A percentile compares a stretch with the other conserved stretches of the same genome.
These are phyloP conservation scores for Cybosia mesomella DNA, from an alignment of 2,888 invertebrate species.

Conservation along the genomic window DNA sequence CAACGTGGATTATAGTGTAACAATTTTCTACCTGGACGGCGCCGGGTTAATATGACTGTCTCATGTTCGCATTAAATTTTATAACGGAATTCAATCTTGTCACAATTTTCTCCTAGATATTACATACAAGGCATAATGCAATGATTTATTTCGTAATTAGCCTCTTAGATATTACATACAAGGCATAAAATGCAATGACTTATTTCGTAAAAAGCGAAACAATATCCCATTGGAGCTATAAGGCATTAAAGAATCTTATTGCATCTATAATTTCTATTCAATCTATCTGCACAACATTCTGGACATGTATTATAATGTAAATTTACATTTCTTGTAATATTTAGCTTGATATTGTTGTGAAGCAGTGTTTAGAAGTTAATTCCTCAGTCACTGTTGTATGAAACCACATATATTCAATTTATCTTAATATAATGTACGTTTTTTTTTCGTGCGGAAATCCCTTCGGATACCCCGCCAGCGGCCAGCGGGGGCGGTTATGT, in stretches of 20 bases:
- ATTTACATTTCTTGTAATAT: not conserved
- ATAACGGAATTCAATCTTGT: slow-evolving; percentile 35
- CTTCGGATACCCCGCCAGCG: too few relatives aligned
- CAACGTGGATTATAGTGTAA: too few relatives aligned
- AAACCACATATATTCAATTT: too few relatives aligned
- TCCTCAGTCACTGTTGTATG: not conserved
- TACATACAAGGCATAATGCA: too few relatives aligned
- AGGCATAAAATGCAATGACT: not conserved
- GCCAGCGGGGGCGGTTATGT: too few relatives aligned
- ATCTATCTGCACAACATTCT: not conserved
- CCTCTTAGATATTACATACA: slow-evolving; percentile 29
- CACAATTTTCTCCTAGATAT: too few relatives aligned
- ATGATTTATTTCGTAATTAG: too few relatives aligned
- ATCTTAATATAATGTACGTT: too few relatives aligned
- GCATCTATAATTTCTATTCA: not conserved
- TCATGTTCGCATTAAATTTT: slow-evolving; percentile 27
- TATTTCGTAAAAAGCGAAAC: not conserved
- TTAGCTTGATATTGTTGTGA: not conserved
- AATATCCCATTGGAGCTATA: not conserved
- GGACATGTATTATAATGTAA: not conserved
- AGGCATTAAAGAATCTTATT: not conserved
- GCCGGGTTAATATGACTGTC: slow-evolving; percentile 16
- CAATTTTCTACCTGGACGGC: too few relatives aligned
- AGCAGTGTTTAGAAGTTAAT: not conserved
- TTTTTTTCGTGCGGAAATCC: too few relatives aligned